phyloP scores from a whole-genome alignment of 2,797 vertebrate species.

The Tragelaphus eurycerus region DNA sequence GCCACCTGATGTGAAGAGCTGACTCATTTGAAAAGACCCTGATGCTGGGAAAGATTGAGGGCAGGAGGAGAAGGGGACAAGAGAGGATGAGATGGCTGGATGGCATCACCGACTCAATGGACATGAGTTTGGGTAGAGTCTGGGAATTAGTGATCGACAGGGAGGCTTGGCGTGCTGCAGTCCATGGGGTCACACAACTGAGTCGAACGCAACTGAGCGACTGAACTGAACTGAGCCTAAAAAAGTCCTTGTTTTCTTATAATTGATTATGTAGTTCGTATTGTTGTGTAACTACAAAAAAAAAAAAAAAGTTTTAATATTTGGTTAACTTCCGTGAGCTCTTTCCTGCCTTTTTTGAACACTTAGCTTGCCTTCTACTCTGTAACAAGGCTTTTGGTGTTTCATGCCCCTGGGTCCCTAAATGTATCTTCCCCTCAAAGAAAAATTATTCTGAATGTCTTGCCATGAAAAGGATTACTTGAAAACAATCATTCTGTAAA shows the following conservation, averaged over 20 bases:
- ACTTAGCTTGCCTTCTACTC: neutral
- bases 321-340: neutral
- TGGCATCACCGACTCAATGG: neutral
- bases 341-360: neutral
- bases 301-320: neutral
- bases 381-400: neutral
- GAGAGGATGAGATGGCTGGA: neutral
- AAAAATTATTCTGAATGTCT: slow-evolving; percentile 15
- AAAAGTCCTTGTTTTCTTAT: neutral
- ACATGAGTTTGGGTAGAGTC: neutral
- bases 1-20: neutral
- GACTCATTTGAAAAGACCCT: neutral
- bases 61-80: neutral
- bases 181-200: neutral
- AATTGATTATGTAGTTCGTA: neutral
- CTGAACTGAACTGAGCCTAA: neutral
- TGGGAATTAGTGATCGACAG: neutral
- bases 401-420: neutral
- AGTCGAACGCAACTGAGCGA: accelerated
- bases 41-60: neutral
- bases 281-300: neutral
- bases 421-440: neutral
- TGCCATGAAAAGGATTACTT: slow-evolving; percentile 1
- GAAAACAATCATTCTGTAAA: neutral
- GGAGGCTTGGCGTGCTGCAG: accelerated